phyloP scores from a whole-genome alignment of 2,888 invertebrate species.

The Cryptocephalus primarius region DNA sequence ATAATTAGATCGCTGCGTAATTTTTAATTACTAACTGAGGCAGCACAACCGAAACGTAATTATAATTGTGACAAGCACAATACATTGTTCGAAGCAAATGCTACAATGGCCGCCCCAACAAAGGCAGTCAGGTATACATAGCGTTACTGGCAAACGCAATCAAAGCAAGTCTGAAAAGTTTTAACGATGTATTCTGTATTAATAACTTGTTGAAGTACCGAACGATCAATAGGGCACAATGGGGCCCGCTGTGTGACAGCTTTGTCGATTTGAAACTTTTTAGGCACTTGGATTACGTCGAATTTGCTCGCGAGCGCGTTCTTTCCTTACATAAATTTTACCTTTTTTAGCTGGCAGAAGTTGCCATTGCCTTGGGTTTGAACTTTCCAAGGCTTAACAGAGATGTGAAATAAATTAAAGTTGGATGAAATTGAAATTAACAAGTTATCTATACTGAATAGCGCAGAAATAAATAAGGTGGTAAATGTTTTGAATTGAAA shows the following conservation, averaged over 20 bases:
- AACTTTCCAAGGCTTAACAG: too few species aligned
- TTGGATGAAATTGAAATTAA: too few species aligned
- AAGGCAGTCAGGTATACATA: slow-evolving; percentile 34
- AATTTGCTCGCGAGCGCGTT: background rate
- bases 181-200: slow-evolving; percentile 40
- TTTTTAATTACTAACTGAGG: slow-evolving; percentile 36
- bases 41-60: slow-evolving; percentile 36
- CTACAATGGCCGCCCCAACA: slow-evolving; percentile 20
- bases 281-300: slow-evolving; percentile 1
- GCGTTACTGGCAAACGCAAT: slow-evolving; percentile 33
- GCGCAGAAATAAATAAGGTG: too few species aligned
- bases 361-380: too few species aligned
- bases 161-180: slow-evolving; percentile 39
- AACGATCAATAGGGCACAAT: slow-evolving; percentile 33
- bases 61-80: slow-evolving; percentile 32
- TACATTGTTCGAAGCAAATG: too few species aligned
- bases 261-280: slow-evolving; percentile 13
- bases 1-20: slow-evolving; percentile 5
- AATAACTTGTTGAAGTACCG: slow-evolving; percentile 37
- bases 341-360: too few species aligned
- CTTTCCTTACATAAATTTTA: too few species aligned
- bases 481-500: too few species aligned
- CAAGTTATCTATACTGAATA: too few species aligned
- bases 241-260: slow-evolving; percentile 13
- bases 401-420: too few species aligned